Conservation (phyloP, 2,113 vertebrate species). For the Perca fluviatilis region DNA sequence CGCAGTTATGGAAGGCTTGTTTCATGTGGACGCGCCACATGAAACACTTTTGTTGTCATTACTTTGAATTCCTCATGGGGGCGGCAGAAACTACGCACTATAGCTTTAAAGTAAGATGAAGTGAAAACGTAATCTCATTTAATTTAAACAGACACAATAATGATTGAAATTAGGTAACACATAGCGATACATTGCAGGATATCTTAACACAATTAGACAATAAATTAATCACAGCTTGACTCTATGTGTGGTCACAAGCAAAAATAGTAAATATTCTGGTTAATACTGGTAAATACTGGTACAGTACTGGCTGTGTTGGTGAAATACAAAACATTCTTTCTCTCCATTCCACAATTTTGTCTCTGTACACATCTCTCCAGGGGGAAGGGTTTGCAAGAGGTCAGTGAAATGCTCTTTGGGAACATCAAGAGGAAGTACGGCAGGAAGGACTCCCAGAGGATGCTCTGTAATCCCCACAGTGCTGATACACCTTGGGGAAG, state of each 20-base stretch:
- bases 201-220: not conserved
- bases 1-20: no score
- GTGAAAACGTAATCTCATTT: not conserved
- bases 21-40: no score
- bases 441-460: constrained; percentile 90
- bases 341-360: constrained; percentile 50
- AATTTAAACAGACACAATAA: not conserved
- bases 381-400: constrained; percentile 88
- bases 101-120: no score
- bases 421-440: constrained; percentile 93
- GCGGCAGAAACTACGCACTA: no score
- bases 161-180: not conserved
- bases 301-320: not conserved
- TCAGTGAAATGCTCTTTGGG: constrained; percentile 86
- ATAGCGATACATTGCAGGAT: not conserved
- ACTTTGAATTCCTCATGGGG: no score
- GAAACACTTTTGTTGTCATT: no score
- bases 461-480: constrained; percentile 84
- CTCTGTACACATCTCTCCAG: constrained; percentile 77
- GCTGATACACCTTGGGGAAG: constrained; percentile 90
- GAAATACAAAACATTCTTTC: constrained; percentile 19
- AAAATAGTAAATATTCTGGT: not conserved
- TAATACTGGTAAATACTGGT: not conserved
- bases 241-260: not conserved
- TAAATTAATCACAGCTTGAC: not conserved